Percentiles rank a stretch among this genome's conserved stretches.
Conservation (phyloP, 2,888 invertebrate species). For the Cosmia trapezina region DNA sequence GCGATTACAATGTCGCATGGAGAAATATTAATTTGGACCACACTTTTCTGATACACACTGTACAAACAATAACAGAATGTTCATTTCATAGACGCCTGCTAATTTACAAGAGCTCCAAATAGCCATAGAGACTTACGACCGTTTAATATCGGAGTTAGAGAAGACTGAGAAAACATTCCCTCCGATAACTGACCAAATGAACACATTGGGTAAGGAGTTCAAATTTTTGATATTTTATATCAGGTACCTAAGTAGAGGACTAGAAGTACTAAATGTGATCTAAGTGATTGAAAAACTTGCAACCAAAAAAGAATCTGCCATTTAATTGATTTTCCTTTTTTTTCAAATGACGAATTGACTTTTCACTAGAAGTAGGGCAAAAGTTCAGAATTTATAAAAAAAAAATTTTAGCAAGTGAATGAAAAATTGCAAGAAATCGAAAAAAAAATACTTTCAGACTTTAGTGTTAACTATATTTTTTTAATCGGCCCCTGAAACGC, state of each 20-base stretch:
- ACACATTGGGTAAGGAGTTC: constrained; percentile 90
- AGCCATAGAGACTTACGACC: constrained; percentile 92
- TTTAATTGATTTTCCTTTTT: neutral
- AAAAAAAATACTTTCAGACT: neutral
- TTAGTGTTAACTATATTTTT: neutral
- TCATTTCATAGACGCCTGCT: constrained; percentile 91
- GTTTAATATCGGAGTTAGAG: constrained; percentile 92
- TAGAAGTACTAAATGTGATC: neutral
- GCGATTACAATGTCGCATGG: no score
- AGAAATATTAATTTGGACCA: no score
- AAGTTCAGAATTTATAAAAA: no score
- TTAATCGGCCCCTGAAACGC: neutral
- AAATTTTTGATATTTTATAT: neutral
- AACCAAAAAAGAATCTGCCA: neutral
- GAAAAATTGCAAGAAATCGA: no score
- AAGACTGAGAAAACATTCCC: constrained; percentile 93
- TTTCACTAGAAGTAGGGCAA: no score
- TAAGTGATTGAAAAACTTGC: neutral
- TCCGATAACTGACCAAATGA: constrained; percentile 94
- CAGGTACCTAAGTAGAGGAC: neutral
- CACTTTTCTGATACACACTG: no score
- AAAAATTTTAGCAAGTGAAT: neutral
- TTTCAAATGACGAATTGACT: neutral
- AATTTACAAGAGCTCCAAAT: constrained; percentile 93
- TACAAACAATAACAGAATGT: neutral